A percentile compares a stretch with the other conserved stretches of the same genome.
These are phyloP conservation scores for Hydrozoanthus tunicans DNA, from an alignment of 64 coral and sea anemone species.

Conservation along the genomic window DNA sequence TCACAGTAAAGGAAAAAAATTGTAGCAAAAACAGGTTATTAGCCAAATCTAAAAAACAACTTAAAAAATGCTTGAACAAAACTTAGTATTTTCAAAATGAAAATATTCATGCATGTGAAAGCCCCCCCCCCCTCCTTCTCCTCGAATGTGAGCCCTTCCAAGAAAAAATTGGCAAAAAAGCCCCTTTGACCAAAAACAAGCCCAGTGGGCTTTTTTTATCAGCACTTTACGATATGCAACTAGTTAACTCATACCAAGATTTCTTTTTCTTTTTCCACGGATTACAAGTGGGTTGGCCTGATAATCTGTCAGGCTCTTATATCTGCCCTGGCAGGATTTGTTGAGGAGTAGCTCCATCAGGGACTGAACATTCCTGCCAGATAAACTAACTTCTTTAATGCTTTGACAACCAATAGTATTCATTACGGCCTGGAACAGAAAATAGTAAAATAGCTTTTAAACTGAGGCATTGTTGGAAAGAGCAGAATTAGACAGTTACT, in stretches of 20 bases:
- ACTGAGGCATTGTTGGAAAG: too few relatives aligned
- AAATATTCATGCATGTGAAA: too few relatives aligned
- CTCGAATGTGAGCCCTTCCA: too few relatives aligned
- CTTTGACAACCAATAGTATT: constrained; percentile 62
- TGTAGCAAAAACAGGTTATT: too few relatives aligned
- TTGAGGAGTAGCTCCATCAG: constrained; percentile 82
- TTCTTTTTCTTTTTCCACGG: constrained; percentile 72
- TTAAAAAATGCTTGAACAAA: too few relatives aligned
- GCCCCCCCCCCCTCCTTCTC: too few relatives aligned
- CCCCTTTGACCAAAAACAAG: too few relatives aligned
- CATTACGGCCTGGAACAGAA: constrained; percentile 50
- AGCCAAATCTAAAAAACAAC: too few relatives aligned
- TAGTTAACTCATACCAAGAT: neutral
- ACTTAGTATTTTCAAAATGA: too few relatives aligned
- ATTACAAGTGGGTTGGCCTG: constrained; percentile 77
- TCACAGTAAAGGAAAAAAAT: too few relatives aligned
- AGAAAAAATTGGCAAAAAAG: too few relatives aligned
- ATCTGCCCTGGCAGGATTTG: constrained; percentile 79
- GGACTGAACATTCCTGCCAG: constrained; percentile 76
- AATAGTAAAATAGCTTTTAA: neutral
- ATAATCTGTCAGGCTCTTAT: constrained; percentile 73
- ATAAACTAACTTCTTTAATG: constrained; percentile 76
- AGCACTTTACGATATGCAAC: neutral
- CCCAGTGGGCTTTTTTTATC: neutral
- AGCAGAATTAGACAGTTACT: too few relatives aligned